Conservation (phyloP, 2,888 invertebrate genomes). For the Trisateles emortualis region DNA sequence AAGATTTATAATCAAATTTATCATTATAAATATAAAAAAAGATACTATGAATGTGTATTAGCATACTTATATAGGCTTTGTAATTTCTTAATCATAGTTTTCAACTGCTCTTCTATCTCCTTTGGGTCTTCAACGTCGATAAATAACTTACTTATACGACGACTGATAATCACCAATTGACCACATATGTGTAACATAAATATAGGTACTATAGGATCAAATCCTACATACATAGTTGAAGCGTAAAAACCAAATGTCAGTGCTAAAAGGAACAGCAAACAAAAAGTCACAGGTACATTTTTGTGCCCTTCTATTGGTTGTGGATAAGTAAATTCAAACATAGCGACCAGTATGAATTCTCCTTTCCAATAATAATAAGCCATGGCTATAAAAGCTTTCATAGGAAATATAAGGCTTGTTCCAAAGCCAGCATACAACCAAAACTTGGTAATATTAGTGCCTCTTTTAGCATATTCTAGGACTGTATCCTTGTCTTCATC, state of each 20-base stretch:
- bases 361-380: slow-evolving; percentile 50
- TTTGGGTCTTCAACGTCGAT: slow-evolving; percentile 34
- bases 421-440: slow-evolving; percentile 56
- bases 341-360: slow-evolving; percentile 55
- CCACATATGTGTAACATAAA: slow-evolving; percentile 71
- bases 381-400: slow-evolving; percentile 63
- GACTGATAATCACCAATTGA: slow-evolving; percentile 65
- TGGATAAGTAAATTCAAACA: slow-evolving; percentile 66
- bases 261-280: slow-evolving; percentile 43
- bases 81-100: slow-evolving; percentile 59
- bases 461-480: slow-evolving; percentile 52
- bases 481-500: slow-evolving; percentile 58
- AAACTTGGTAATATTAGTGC: slow-evolving; percentile 56
- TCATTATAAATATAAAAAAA: too few species aligned
- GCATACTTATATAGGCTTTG: slow-evolving; percentile 65
- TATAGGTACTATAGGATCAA: slow-evolving; percentile 75
- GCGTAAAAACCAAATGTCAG: slow-evolving; percentile 58
- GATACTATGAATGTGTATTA: too few species aligned
- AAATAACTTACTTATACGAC: slow-evolving; percentile 57
- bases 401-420: slow-evolving; percentile 59
- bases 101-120: slow-evolving; percentile 56
- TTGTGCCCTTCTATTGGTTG: slow-evolving; percentile 56
- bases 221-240: slow-evolving; percentile 60
- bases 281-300: slow-evolving; percentile 44
- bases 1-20: too few species aligned